These are phyloP conservation scores for Xenentodon cancila DNA, from an alignment of 2,797 vertebrate species.

Conservation along the genomic window DNA sequence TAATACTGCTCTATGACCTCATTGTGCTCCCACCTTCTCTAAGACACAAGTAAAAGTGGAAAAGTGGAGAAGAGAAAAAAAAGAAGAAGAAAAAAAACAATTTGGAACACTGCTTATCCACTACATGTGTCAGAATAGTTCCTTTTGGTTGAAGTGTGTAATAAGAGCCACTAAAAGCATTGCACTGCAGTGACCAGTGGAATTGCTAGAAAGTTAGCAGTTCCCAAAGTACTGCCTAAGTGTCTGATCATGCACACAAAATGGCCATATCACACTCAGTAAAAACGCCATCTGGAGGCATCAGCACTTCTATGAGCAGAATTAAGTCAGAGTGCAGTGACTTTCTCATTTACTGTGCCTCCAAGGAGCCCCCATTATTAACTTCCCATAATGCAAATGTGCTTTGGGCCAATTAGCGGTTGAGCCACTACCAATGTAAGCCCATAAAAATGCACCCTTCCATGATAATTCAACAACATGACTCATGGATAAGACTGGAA, in stretches of 20 bases:
- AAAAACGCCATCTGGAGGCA: constrained; percentile 78
- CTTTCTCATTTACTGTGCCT: constrained; percentile 75
- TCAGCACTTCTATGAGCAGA: constrained; percentile 74
- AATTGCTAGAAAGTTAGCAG: constrained; percentile 41
- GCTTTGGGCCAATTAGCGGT: constrained; percentile 78
- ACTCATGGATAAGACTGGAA: constrained; percentile 73
- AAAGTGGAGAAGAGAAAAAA: too few relatives aligned
- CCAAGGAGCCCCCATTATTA: constrained; percentile 76
- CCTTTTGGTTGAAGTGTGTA: constrained; percentile 11
- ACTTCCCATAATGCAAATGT: constrained; percentile 80
- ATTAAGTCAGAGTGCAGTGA: constrained; percentile 77
- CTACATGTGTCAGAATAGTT: constrained; percentile 12
- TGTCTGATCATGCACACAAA: constrained; percentile 68
- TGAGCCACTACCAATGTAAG: constrained; percentile 75
- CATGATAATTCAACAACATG: constrained; percentile 75
- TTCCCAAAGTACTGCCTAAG: constrained; percentile 52
- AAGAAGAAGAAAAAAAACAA: too few relatives aligned
- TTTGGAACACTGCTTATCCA: neutral
- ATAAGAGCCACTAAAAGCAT: constrained; percentile 37
- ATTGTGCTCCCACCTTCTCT: too few relatives aligned
- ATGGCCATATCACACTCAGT: constrained; percentile 70
- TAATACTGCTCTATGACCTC: too few relatives aligned
- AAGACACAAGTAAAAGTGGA: too few relatives aligned
- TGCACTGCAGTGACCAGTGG: constrained; percentile 31
- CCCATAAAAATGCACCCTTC: constrained; percentile 73